A percentile compares a stretch with the other conserved stretches of the same genome.
Conservation (phyloP, 2,113 vertebrate species). For the Anhinga anhinga region DNA sequence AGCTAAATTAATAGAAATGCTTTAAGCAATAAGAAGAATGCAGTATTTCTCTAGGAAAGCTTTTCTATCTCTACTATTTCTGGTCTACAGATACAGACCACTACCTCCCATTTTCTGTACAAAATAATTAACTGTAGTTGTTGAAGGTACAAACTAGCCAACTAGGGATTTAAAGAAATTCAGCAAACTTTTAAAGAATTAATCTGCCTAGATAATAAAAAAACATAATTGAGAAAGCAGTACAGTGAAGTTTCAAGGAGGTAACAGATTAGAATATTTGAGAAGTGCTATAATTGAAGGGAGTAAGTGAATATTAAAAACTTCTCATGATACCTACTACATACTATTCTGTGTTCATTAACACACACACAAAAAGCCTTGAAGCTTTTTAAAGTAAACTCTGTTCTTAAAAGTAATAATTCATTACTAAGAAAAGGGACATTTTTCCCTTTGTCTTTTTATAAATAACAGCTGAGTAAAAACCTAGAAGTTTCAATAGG, state of each 20-base stretch:
- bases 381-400: not conserved
- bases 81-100: not conserved
- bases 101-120: not conserved
- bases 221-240: not conserved
- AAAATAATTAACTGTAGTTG: not conserved
- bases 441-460: not conserved
- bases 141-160: not conserved
- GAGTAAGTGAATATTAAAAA: not conserved
- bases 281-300: not conserved
- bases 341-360: not conserved
- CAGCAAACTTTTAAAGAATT: slow-evolving; percentile 1
- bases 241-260: not conserved
- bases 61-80: not conserved
- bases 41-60: not conserved
- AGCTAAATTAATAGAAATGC: not conserved
- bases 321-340: not conserved
- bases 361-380: not conserved
- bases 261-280: not conserved
- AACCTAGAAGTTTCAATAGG: not conserved
- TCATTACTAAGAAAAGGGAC: not conserved
- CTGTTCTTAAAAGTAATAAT: not conserved
- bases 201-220: not conserved
- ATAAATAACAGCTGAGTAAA: not conserved
- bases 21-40: not conserved
- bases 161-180: not conserved